Percentiles rank a stretch among this genome's conserved stretches.
Evolutionary conservation across 2,888 invertebrate genomes (phyloP).

Genomic region (Exocentrus adspersus): DNA sequence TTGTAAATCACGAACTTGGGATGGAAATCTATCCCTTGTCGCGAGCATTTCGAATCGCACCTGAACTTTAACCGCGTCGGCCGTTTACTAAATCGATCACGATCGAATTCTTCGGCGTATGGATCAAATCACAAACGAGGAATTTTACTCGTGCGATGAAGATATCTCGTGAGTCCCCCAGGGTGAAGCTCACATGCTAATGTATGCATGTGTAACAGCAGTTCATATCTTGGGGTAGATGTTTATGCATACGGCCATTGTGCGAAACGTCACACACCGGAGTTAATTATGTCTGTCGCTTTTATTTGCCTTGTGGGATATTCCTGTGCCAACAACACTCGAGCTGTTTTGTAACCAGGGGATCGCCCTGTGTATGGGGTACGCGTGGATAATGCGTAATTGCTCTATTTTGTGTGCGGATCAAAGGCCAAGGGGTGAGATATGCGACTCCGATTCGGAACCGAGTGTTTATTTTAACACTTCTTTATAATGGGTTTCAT

Average conservation of each 20-base stretch:
- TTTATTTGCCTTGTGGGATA: slow-evolving; percentile 42
- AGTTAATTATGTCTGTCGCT: slow-evolving; percentile 44
- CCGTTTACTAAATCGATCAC: too few species aligned
- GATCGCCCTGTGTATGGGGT: slow-evolving; percentile 18
- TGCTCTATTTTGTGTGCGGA: slow-evolving; percentile 23
- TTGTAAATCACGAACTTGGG: too few species aligned
- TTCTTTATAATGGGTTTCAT: too few species aligned
- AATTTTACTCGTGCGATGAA: too few species aligned
- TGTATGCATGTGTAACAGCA: slow-evolving; percentile 41
- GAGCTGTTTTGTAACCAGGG: slow-evolving; percentile 27
- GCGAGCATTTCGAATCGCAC: too few species aligned
- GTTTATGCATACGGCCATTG: slow-evolving; percentile 43
- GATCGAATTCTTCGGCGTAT: too few species aligned
- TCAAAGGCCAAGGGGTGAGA: not conserved
- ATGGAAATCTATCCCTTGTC: too few species aligned
- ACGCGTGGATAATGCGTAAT: slow-evolving; percentile 30
- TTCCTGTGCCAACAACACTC: slow-evolving; percentile 36
- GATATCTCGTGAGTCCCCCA: slow-evolving; percentile 20
- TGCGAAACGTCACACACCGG: slow-evolving; percentile 40
- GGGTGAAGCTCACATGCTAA: slow-evolving; percentile 40
- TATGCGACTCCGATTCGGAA: too few species aligned
- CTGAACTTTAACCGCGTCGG: too few species aligned
- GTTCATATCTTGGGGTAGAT: slow-evolving; percentile 46
- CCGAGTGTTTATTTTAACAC: too few species aligned
- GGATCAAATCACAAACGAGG: too few species aligned